phyloP scores from a whole-genome alignment of 2,888 invertebrate genomes.

The Ennomos erosarius region DNA sequence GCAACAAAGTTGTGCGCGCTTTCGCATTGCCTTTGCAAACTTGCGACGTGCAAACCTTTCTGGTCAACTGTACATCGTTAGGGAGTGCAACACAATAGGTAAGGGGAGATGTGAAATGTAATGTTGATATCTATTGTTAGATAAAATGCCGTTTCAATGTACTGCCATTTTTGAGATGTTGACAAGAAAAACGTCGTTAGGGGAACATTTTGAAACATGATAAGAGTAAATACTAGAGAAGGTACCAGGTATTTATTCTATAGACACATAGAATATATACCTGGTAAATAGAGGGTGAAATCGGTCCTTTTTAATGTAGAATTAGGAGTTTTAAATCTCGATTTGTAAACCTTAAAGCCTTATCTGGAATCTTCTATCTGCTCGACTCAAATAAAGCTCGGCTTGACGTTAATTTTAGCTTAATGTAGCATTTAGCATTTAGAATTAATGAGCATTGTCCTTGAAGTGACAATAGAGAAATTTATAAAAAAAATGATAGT shows the following conservation, averaged over 20 bases:
- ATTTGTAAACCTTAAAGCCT: too few relatives aligned
- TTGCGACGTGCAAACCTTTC: slow-evolving; percentile 6
- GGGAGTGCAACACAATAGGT: slow-evolving; percentile 33
- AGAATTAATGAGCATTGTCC: too few relatives aligned
- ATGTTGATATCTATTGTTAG: slow-evolving; percentile 32
- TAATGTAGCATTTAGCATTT: too few relatives aligned
- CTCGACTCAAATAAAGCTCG: too few relatives aligned
- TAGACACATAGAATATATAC: too few relatives aligned
- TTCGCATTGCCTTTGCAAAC: background rate
- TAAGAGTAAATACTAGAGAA: too few relatives aligned
- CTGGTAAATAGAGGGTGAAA: too few relatives aligned
- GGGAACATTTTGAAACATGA: slow-evolving; percentile 1
- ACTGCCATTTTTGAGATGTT: slow-evolving; percentile 14
- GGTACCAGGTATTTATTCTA: too few relatives aligned
- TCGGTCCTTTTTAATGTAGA: background rate
- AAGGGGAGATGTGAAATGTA: slow-evolving; percentile 34
- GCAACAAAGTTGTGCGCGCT: slow-evolving; percentile 10
- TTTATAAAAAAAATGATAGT: too few relatives aligned
- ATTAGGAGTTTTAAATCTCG: slow-evolving; percentile 4
- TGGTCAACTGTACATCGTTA: slow-evolving; percentile 25
- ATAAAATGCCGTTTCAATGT: slow-evolving; percentile 34
- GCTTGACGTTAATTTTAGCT: too few relatives aligned
- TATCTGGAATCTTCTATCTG: too few relatives aligned
- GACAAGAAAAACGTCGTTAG: slow-evolving; percentile 8
- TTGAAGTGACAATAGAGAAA: too few relatives aligned